phyloP scores from a whole-genome alignment of 2,113 vertebrate genomes.

The Buteo buteo region DNA sequence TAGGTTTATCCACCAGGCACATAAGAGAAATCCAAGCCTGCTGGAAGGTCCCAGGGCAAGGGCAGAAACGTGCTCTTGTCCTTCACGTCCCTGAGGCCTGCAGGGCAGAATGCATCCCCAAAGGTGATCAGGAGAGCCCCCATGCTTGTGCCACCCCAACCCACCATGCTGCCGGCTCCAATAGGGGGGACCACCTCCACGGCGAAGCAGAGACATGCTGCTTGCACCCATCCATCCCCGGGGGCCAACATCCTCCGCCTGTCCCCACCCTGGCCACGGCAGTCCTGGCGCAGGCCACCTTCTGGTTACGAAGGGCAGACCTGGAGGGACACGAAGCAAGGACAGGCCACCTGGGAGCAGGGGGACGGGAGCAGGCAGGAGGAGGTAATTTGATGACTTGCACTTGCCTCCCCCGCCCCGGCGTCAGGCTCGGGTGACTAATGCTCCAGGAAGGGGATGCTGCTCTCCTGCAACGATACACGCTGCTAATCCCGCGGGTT shows the following conservation, averaged over 20 bases:
- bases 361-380: neutral
- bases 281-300: neutral
- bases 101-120: neutral
- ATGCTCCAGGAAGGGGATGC: conserved; percentile 19
- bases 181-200: accelerated
- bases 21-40: neutral
- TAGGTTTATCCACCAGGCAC: neutral
- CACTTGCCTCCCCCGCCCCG: neutral
- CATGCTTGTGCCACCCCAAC: accelerated
- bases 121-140: accelerated
- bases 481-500: conserved; percentile 30
- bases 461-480: neutral
- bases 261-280: accelerated
- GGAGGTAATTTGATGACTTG: neutral
- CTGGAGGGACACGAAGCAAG: neutral
- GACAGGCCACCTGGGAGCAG: neutral
- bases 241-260: accelerated
- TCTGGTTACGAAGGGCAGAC: neutral
- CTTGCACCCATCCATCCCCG: neutral
- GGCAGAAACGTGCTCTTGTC: neutral
- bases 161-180: accelerated
- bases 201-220: neutral
- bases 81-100: neutral
- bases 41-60: neutral
- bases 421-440: conserved; percentile 4